Evolutionary conservation across 2,113 vertebrate species (phyloP).

Genomic region (Ceyx melanurus): DNA sequence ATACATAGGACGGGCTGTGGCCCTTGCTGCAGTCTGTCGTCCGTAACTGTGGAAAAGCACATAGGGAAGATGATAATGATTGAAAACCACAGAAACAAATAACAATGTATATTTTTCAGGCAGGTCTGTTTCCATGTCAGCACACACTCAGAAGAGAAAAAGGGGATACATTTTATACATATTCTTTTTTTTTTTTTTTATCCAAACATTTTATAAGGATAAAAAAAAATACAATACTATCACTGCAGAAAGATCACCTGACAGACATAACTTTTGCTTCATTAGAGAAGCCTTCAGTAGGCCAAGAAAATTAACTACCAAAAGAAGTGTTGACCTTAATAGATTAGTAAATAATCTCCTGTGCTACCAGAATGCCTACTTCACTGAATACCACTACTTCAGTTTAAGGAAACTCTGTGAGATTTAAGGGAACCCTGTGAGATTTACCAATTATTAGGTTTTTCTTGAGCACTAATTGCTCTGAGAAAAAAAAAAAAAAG

Average conservation of each 20-base stretch:
- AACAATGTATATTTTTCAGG: neutral
- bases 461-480: neutral
- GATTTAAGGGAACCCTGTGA: neutral
- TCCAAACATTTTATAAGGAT: no score
- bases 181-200: no score
- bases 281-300: neutral
- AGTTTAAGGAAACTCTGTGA: neutral
- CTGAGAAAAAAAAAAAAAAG: neutral
- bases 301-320: neutral
- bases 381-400: neutral
- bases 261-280: neutral
- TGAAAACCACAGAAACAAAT: neutral
- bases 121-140: neutral
- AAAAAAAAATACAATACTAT: no score
- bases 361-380: neutral
- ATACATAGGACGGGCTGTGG: rapidly evolving
- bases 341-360: neutral
- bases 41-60: neutral
- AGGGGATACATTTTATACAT: no score
- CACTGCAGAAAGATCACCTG: neutral
- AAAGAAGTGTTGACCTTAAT: neutral
- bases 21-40: neutral
- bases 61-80: neutral
- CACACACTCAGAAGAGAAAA: neutral
- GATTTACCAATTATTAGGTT: neutral